Evolutionary conservation across 2,888 invertebrate genomes (phyloP).

Genomic region (Nysson spinosus): DNA sequence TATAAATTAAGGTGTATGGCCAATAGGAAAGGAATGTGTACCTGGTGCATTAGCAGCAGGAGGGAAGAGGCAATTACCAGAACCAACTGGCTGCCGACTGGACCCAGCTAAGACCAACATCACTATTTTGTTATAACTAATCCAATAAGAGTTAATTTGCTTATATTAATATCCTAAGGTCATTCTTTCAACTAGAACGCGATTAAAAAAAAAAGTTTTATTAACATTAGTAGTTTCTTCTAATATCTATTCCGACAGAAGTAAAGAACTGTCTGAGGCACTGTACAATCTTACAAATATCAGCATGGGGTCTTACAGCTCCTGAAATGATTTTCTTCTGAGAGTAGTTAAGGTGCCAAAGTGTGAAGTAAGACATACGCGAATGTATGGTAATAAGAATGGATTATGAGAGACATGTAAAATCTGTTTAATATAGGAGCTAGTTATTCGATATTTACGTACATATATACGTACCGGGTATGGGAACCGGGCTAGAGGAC

Average conservation of each 20-base stretch:
- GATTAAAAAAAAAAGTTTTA: slow-evolving; percentile 19
- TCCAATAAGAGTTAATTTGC: slow-evolving; percentile 28
- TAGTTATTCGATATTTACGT: neutral
- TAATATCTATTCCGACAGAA: slow-evolving; percentile 26
- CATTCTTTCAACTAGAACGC: slow-evolving; percentile 30
- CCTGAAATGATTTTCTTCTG: slow-evolving; percentile 53
- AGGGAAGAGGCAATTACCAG: slow-evolving; percentile 74
- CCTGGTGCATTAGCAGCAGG: slow-evolving; percentile 75
- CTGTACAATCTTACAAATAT: slow-evolving; percentile 44
- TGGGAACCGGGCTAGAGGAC: slow-evolving; percentile 81
- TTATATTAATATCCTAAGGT: slow-evolving; percentile 34
- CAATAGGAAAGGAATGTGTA: slow-evolving; percentile 68
- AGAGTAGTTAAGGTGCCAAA: slow-evolving; percentile 50
- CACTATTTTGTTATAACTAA: slow-evolving; percentile 66
- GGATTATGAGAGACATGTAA: slow-evolving; percentile 20
- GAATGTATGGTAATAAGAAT: slow-evolving; percentile 38
- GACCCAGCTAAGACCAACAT: slow-evolving; percentile 74
- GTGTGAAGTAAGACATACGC: slow-evolving; percentile 49
- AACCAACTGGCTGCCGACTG: slow-evolving; percentile 73
- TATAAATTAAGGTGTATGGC: slow-evolving; percentile 41
- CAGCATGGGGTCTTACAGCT: slow-evolving; percentile 49
- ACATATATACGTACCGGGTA: slow-evolving; percentile 78
- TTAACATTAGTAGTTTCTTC: slow-evolving; percentile 26
- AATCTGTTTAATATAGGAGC: slow-evolving; percentile 17
- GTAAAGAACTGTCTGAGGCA: slow-evolving; percentile 10